phyloP scores from a whole-genome alignment of 2,797 vertebrate species.

The Todus mexicanus region DNA sequence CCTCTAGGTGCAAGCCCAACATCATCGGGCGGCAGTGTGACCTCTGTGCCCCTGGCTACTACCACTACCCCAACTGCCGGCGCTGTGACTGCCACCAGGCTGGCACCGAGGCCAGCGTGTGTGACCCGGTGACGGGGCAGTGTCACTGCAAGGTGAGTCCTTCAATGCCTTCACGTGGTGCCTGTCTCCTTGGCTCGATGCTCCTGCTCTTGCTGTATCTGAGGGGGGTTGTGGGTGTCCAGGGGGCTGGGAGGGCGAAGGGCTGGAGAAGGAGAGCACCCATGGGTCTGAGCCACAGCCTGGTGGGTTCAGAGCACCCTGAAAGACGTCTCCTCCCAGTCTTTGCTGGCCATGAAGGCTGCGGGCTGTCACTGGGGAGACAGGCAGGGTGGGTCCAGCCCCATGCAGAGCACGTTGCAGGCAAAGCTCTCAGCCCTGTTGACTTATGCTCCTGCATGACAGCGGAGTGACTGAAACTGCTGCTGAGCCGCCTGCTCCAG shows the following conservation, averaged over 20 bases:
- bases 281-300: not conserved
- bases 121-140: constrained; percentile 83
- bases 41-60: constrained; percentile 85
- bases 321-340: not conserved
- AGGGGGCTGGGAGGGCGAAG: fast-evolving
- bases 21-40: constrained; percentile 89
- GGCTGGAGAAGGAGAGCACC: not conserved
- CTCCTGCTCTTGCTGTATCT: not conserved
- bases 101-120: constrained; percentile 81
- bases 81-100: constrained; percentile 87
- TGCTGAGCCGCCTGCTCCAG: not conserved
- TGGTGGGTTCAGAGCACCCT: not conserved
- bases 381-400: not conserved
- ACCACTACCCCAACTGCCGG: constrained; percentile 86
- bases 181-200: not conserved
- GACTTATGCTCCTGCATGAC: not conserved
- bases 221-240: not conserved
- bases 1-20: constrained; percentile 87
- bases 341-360: not conserved
- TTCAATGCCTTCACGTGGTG: fast-evolving
- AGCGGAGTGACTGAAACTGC: not conserved
- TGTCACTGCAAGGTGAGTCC: constrained; percentile 91
- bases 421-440: not conserved
- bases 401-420: fast-evolving
- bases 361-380: not conserved